phyloP scores from a whole-genome alignment of 2,888 invertebrate species.

The Lomographa bimaculata region DNA sequence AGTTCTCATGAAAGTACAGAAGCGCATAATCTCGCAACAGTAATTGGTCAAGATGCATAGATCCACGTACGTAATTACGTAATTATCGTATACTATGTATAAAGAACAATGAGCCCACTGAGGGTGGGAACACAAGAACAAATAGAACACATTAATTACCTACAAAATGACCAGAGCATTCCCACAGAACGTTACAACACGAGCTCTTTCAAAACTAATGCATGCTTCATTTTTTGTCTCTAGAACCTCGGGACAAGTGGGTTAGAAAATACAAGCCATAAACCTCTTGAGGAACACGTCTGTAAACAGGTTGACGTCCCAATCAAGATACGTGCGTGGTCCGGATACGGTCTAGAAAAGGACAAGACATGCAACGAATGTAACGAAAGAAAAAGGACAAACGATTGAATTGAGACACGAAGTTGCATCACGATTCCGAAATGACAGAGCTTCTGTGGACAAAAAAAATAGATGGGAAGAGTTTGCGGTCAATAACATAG shows the following conservation, averaged over 20 bases:
- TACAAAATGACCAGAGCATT: slow-evolving; percentile 30
- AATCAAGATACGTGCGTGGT: slow-evolving; percentile 53
- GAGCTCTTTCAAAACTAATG: slow-evolving; percentile 25
- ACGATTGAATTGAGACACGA: slow-evolving; percentile 36
- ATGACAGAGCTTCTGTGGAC: slow-evolving; percentile 37
- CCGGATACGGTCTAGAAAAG: slow-evolving; percentile 42
- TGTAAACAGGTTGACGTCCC: slow-evolving; percentile 60
- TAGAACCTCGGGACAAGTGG: slow-evolving; percentile 16
- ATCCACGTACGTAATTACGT: slow-evolving; percentile 33
- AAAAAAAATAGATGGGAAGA: slow-evolving; percentile 22
- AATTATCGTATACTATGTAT: slow-evolving; percentile 22
- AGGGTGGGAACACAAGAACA: slow-evolving; percentile 32
- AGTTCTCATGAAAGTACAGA: slow-evolving; percentile 26
- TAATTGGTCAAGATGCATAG: slow-evolving; percentile 36
- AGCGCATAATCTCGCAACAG: slow-evolving; percentile 23
- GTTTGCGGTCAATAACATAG: slow-evolving; percentile 27
- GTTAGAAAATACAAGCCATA: slow-evolving; percentile 32
- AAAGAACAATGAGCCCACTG: slow-evolving; percentile 31
- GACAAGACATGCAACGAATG: slow-evolving; percentile 35
- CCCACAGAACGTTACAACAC: slow-evolving; percentile 31
- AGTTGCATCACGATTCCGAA: slow-evolving; percentile 44
- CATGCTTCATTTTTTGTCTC: slow-evolving; percentile 22
- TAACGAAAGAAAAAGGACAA: slow-evolving; percentile 38
- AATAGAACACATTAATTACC: slow-evolving; percentile 30
- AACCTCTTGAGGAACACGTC: slow-evolving; percentile 38